Percentiles rank a stretch among this genome's conserved stretches.
Evolutionary conservation across 1,140 invertebrate genomes (phyloP).

Genomic region (Tribolium castaneum): DNA sequence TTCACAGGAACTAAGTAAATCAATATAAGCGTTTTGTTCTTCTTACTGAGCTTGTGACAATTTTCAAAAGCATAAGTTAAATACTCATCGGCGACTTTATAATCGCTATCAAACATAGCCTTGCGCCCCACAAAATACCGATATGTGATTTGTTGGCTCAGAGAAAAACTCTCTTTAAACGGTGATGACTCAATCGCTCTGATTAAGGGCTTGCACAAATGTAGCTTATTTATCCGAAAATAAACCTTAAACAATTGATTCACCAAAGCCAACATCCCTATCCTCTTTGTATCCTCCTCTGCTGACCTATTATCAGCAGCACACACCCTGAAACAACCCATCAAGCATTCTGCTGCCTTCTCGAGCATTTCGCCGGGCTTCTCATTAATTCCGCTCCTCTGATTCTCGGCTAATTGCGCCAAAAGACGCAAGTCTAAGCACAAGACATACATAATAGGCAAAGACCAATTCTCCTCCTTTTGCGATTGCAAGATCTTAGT

Average conservation of each 20-base stretch:
- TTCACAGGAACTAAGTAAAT: conserved; percentile 98
- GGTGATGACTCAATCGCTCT: conserved; percentile 93
- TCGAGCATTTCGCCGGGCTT: conserved; percentile 85
- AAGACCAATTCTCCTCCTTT: conserved; percentile 96
- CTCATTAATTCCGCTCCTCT: conserved; percentile 63
- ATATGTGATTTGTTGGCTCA: conserved; percentile 93
- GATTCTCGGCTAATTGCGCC: conserved; percentile 82
- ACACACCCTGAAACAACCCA: conserved; percentile 95
- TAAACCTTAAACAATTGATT: conserved; percentile 99
- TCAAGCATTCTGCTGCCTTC: conserved; percentile 93
- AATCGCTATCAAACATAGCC: conserved; percentile 98
- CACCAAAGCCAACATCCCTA: conserved; percentile 95
- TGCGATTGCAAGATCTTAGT: conserved; percentile 86
- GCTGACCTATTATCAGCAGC: conserved; percentile 92
- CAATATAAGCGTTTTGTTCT: conserved; percentile 94
- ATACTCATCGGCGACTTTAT: conserved; percentile 90
- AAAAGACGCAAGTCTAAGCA: conserved; percentile 87
- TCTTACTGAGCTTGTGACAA: conserved; percentile 83
- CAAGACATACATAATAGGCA: conserved; percentile 90
- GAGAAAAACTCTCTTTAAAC: conserved; percentile 88
- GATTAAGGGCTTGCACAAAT: conserved; percentile 96
- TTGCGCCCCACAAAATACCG: conserved; percentile 97
- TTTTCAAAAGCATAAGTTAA: conserved; percentile 93
- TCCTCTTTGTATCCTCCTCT: conserved; percentile 90
- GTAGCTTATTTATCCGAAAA: conserved; percentile 96